Base-by-base conservation (phyloP, 2,888 invertebrate species). In the Hemithea aestivaria region DNA sequence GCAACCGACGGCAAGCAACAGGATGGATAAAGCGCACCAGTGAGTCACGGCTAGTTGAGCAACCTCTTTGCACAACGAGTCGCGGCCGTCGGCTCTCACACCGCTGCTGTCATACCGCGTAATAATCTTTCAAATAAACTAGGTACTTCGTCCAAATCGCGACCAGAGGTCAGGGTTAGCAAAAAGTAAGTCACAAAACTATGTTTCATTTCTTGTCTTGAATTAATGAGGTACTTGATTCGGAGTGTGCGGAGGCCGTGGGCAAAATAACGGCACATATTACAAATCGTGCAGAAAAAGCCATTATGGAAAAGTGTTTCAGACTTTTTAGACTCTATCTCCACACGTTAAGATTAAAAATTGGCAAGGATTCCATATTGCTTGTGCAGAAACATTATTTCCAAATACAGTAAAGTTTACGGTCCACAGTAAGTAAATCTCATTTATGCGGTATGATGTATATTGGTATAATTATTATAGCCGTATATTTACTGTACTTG, bases 11-110 rank as follows among this genome's bases (percentile, higher is more conserved):
- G 57, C 66, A n/a, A n/a, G n/a, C 16, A 16, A 16, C 16, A 64
- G 65, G 67, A 70, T 68, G 66, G 66, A 72, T 71, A 73, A 73
- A 70, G 70, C 67, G 61, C 69, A 65, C 63, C 58, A 56, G 74
- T 82, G 83, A 83, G 68, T 82, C 81, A 84, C 66, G 54, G 56
- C 51, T 45, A 35, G 53, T 84, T 82, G 74, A 74, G 82, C 73
- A 84, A 85, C 56, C 50, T 51, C 56, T 77, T 78, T 74, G 72
- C 81, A 78, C 75, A 81, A 80, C 72, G 67, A 66, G 65, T 56
- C 63, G 51, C 43, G 57, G 64, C 62, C 63, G 66, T 68, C 58
- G 52, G 16, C 16, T 5, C 16, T 16, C 3, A 16, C 16, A 5
- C 46, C 42, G 59, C 54, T 56, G 56, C 70, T 62, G 65, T 58